A percentile compares a stretch with the other conserved stretches of the same genome.
Evolutionary conservation across 2,888 invertebrate genomes (phyloP).

Genomic region (Cryptus viduatorius): DNA sequence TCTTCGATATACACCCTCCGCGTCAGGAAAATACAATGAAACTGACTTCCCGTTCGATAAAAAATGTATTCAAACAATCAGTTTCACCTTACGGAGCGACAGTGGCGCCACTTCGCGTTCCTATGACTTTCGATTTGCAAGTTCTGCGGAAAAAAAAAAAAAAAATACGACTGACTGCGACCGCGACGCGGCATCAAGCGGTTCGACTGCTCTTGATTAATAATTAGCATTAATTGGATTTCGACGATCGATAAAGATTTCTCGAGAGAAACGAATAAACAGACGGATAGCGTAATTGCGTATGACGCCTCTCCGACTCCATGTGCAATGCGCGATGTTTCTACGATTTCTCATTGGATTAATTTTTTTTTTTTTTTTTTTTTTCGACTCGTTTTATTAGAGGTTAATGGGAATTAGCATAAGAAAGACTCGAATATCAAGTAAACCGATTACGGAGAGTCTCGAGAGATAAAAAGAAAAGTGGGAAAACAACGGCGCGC

Average conservation of each 20-base stretch:
- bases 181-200: neutral
- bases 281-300: neutral
- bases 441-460: neutral
- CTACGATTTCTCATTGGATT: neutral
- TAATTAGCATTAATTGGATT: slow-evolving; percentile 47
- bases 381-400: neutral
- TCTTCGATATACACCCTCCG: neutral
- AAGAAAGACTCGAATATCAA: neutral
- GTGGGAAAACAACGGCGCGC: neutral
- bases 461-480: neutral
- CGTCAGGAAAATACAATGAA: neutral
- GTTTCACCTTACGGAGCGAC: too few species aligned
- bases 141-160: neutral
- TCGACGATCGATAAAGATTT: slow-evolving; percentile 25
- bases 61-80: too few species aligned
- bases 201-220: slow-evolving; percentile 43
- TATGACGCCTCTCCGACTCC: neutral
- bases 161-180: neutral
- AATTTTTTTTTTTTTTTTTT: slow-evolving; percentile 3
- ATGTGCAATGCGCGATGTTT: neutral
- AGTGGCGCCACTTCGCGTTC: neutral
- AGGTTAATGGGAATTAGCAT: slow-evolving; percentile 27
- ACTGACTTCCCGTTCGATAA: neutral
- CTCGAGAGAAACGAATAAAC: neutral
- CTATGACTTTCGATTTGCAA: slow-evolving; percentile 28